Evolutionary conservation across 2,888 invertebrate species (phyloP), one percentile per base, ranked within the genome.

Genomic region (Acanthacorydalis orientalis): DNA sequence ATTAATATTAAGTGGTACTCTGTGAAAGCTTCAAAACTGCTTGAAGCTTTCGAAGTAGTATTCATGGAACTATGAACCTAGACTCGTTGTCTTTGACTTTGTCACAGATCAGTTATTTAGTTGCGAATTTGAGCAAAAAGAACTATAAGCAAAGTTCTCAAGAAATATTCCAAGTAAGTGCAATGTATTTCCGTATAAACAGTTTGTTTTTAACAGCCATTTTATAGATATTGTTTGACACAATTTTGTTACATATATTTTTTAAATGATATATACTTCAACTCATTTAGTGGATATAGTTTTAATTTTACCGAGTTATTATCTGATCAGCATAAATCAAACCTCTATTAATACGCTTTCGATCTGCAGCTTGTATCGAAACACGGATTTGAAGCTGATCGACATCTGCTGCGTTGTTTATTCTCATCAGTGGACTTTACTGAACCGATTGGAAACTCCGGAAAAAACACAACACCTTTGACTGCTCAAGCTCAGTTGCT

Each of bases 71-170:
- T 90, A 91, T 91, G 91, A 90, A 89, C 87, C 90, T 92, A 82
- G 93, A 93, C 83, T 85, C 92, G 80, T 82, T 91, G 80, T 89
- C 88, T 79, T 87, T 91, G 83, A 88, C 92, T 80, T 84, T 93
- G 83, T 88, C 89, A 80, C 91, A 93, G 84, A 93, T 95, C 77
- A 87, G 86, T 84, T 86, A 86, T 82, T 86, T 92, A 74, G 88
- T 93, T 78, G 80, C 83, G 72, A 88, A 86, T 77, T 80, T 93
- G 75, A 89, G 78, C 69, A 93, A 92, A 80, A 91, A 89, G 77
- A 93, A 92, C 75, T 88, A 82, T 74, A 86, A 87, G 73, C 83
- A 87, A 68, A 85, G 83, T 67, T 80, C 81, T 70, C 82, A 82
- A 69, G 90, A 89, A 73, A 78, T 95, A 69, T 76, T 80, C 65